phyloP scores from a whole-genome alignment of 2,888 invertebrate genomes.

The Agonopterix alstromeriana region DNA sequence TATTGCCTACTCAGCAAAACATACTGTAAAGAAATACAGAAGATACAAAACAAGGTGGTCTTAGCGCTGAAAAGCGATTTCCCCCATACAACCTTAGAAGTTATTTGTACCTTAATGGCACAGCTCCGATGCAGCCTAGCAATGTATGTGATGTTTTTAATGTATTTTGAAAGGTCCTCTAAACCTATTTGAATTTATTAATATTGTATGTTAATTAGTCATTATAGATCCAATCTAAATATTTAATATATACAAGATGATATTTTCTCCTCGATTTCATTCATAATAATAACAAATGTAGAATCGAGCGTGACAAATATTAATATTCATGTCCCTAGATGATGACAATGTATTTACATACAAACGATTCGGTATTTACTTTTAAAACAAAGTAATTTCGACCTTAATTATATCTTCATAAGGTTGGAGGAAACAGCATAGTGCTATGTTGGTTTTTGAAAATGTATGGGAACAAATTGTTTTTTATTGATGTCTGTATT shows the following conservation, averaged over 20 bases:
- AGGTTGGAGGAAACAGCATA: conserved; percentile 4
- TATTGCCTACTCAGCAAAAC: too few relatives aligned
- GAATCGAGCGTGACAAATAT: conserved; percentile 25
- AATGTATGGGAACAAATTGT: conserved; percentile 10
- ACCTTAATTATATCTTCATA: background rate
- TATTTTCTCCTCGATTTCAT: conserved; percentile 11
- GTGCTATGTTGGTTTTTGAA: background rate
- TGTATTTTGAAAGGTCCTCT: too few relatives aligned
- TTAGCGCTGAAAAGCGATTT: too few relatives aligned
- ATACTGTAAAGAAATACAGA: too few relatives aligned
- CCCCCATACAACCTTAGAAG: too few relatives aligned
- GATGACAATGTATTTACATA: conserved; percentile 27
- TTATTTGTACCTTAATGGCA: too few relatives aligned
- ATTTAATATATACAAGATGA: background rate
- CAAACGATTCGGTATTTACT: conserved; percentile 11
- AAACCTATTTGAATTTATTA: too few relatives aligned
- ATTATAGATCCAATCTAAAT: background rate
- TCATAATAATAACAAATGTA: conserved; percentile 17
- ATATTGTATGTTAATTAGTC: background rate
- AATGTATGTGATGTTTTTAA: too few relatives aligned
- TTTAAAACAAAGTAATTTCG: background rate
- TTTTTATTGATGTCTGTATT: conserved; percentile 9
- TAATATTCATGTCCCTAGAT: conserved; percentile 24
- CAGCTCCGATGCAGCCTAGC: too few relatives aligned
- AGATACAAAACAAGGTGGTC: too few relatives aligned